Percentiles rank a stretch among this genome's conserved stretches.
phyloP scores from a whole-genome alignment of 2,113 vertebrate species.

The Hypomesus transpacificus region DNA sequence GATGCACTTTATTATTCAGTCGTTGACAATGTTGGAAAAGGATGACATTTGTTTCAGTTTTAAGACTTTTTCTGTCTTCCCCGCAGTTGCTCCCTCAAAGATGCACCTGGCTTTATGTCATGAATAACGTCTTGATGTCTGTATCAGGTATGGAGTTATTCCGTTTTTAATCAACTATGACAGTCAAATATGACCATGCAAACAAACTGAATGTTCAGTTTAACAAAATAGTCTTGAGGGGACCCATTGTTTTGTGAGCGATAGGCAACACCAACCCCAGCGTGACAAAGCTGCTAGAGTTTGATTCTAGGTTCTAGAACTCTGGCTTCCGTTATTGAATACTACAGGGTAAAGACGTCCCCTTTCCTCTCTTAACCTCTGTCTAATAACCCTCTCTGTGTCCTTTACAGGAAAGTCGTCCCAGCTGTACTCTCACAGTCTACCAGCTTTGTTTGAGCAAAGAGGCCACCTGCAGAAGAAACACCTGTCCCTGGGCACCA shows the following conservation, averaged over 20 bases:
- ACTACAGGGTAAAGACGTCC: background rate
- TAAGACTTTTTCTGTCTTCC: background rate
- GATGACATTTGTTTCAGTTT: too few relatives aligned
- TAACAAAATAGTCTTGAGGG: too few relatives aligned
- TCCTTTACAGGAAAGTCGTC: constrained; percentile 75
- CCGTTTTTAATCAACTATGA: too few relatives aligned
- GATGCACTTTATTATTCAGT: background rate
- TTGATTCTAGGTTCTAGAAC: too few relatives aligned
- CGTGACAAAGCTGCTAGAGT: too few relatives aligned
- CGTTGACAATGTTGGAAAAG: background rate
- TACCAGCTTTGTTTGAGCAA: constrained; percentile 80
- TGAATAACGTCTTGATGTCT: constrained; percentile 86
- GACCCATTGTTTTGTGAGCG: background rate
- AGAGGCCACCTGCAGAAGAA: constrained; percentile 72
- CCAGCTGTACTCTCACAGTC: constrained; percentile 81
- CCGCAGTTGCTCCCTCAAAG: constrained; percentile 80
- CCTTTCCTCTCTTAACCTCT: background rate
- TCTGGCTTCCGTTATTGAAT: background rate
- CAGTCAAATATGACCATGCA: too few relatives aligned
- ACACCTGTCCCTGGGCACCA: constrained; percentile 78
- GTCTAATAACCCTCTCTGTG: background rate
- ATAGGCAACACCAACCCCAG: background rate
- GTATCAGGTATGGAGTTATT: constrained; percentile 72
- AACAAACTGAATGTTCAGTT: too few relatives aligned
- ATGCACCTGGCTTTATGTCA: constrained; percentile 83